phyloP scores from a whole-genome alignment of 2,797 vertebrate species.

The Platyrinchus mystaceus region DNA sequence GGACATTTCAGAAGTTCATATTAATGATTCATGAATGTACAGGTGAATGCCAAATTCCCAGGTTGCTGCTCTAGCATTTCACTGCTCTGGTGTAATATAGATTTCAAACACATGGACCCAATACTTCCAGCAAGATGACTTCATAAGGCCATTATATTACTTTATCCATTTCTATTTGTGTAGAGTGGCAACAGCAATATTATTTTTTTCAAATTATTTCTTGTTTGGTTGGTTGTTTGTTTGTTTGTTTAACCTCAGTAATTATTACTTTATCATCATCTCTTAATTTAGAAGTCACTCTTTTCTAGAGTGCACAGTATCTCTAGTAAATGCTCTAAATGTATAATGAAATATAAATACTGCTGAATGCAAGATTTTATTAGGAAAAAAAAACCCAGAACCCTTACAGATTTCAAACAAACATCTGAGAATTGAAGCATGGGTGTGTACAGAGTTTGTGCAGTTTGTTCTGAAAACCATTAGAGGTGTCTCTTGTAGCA shows the following conservation, averaged over 20 bases:
- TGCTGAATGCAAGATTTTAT: not conserved
- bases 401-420: not conserved
- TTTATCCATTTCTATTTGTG: not conserved
- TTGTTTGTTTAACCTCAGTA: not conserved
- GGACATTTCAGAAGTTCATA: constrained; percentile 30
- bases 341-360: not conserved
- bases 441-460: not conserved
- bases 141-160: not conserved
- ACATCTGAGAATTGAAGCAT: not conserved
- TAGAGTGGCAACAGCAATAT: not conserved
- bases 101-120: not conserved
- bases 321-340: not conserved
- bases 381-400: not conserved
- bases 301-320: not conserved
- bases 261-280: not conserved
- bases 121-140: not conserved
- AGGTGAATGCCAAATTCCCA: constrained; percentile 15
- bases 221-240: no score
- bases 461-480: not conserved
- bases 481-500: not conserved
- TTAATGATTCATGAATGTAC: not conserved
- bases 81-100: not conserved
- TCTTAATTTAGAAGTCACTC: not conserved
- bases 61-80: not conserved
- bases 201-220: not conserved